A percentile compares a stretch with the other conserved stretches of the same genome.
These are phyloP conservation scores for Tuta absoluta DNA, from an alignment of 2,888 invertebrate genomes.

Conservation along the genomic window DNA sequence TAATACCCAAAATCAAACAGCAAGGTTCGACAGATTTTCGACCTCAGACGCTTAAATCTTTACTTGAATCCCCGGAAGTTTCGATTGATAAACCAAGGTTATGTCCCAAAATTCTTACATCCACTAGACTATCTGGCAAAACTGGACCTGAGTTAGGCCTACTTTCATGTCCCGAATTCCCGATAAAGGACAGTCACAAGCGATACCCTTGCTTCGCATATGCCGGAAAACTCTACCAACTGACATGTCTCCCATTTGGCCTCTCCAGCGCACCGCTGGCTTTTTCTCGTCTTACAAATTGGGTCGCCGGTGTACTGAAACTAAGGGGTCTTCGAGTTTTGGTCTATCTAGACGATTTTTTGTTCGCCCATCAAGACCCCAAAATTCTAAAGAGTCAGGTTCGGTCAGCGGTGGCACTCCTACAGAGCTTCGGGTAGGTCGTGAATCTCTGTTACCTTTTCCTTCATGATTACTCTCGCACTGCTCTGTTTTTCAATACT, in stretches of 20 bases:
- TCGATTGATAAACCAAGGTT: too few relatives aligned
- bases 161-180: neutral
- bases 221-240: neutral
- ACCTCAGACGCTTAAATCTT: neutral
- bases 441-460: too few relatives aligned
- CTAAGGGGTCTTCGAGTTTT: neutral
- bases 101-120: slow-evolving; percentile 7
- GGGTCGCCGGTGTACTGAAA: too few relatives aligned
- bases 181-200: neutral
- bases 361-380: neutral
- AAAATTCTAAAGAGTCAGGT: neutral
- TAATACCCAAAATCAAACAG: neutral
- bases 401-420: neutral
- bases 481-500: too few relatives aligned
- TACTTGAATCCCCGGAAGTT: slow-evolving; percentile 1
- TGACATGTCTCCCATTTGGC: neutral
- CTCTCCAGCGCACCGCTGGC: neutral
- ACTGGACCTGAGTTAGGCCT: neutral
- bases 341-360: slow-evolving; percentile 5
- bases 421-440: slow-evolving; percentile 13
- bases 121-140: neutral
- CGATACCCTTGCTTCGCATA: neutral
- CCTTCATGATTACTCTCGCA: too few relatives aligned
- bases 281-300: neutral
- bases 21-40: neutral